Evolutionary conservation across 2,797 vertebrate genomes (phyloP).

Genomic region (Leptoclinus maculatus): DNA sequence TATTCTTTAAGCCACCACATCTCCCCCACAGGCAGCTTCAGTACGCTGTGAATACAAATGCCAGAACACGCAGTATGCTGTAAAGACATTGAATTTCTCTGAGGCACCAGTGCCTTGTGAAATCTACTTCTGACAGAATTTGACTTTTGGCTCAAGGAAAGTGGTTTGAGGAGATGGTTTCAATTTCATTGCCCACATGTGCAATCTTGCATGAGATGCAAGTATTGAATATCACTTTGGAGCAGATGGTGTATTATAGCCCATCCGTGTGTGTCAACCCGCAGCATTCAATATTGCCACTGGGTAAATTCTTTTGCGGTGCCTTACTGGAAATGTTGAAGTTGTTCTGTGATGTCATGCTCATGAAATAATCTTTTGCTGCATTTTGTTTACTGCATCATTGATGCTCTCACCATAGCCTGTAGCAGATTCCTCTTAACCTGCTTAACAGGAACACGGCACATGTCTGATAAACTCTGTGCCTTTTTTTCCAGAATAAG

Average conservation of each 20-base stretch:
- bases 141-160: conserved; percentile 69
- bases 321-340: conserved; percentile 53
- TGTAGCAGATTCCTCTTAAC: conserved; percentile 30
- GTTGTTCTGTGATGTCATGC: conserved; percentile 29
- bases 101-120: conserved; percentile 48
- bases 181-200: conserved; percentile 63
- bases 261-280: conserved; percentile 45
- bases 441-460: conserved; percentile 29
- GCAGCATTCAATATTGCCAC: conserved; percentile 42
- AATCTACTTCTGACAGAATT: conserved; percentile 63
- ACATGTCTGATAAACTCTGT: conserved; percentile 21
- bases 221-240: conserved; percentile 64
- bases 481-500: conserved; percentile 27
- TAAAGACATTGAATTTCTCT: conserved; percentile 60
- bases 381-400: conserved; percentile 46
- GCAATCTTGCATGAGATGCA: conserved; percentile 64
- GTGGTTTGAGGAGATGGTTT: conserved; percentile 56
- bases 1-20: conserved; percentile 68
- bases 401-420: conserved; percentile 22
- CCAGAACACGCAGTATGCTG: conserved; percentile 53
- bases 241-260: conserved; percentile 65
- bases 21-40: conserved; percentile 55
- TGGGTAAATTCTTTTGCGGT: conserved; percentile 49
- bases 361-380: conserved; percentile 36
- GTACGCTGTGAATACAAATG: conserved; percentile 70